Base-by-base conservation (phyloP, 2,888 invertebrate species). In the Eupithecia exiguata region DNA sequence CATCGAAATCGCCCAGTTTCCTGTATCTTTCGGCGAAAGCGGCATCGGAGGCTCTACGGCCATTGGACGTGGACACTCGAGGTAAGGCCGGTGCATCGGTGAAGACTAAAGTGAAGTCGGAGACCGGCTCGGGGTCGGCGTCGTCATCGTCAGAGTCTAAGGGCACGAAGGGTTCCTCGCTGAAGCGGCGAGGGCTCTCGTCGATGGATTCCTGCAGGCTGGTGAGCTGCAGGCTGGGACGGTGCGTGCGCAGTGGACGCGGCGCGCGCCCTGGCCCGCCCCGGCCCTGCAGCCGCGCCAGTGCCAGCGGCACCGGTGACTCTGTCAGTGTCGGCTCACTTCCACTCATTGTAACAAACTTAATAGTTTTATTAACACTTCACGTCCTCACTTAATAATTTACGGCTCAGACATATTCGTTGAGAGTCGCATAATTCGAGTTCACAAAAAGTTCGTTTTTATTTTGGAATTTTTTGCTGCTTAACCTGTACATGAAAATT, bases 281-380 rank as follows among this genome's bases (percentile, higher is more conserved):
- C 1, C 90, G 87, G 71, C 86, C 88, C 81, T 91, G 94, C 76
- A 91, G 86, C 78, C 94, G 87, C 79, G 94, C 91, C 84, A 94
- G 86, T 72, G 94, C 93, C 86, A 94, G 83, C 71, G 94, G 93
- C 86, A 94, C 94, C 77, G 94, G 94, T 79, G 94, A 92, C 88
- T 94, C 94, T 72, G 93, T 93, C 82, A 94, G 77, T 70, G 94
- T 94, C 68, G 93, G 89, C 82, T 94, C 94, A 83, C 90, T 71
- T 46, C 75, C 89, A 88, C 91, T 94, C 94, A 92, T 94, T 83
- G 82, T 91, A 81, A 82, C 80, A 53, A 69, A 80, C 82, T 71
- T 85, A 86, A 84, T 76, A 75, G 86, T 77, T 81, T 81, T 81
- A 83, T 80, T 68, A 77, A 81, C 88, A 89, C 87, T 88, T 84